A percentile compares a stretch with the other conserved stretches of the same genome.
Conservation (phyloP, 2,113 vertebrate species). For the pig (Sus scrofa) region DNA sequence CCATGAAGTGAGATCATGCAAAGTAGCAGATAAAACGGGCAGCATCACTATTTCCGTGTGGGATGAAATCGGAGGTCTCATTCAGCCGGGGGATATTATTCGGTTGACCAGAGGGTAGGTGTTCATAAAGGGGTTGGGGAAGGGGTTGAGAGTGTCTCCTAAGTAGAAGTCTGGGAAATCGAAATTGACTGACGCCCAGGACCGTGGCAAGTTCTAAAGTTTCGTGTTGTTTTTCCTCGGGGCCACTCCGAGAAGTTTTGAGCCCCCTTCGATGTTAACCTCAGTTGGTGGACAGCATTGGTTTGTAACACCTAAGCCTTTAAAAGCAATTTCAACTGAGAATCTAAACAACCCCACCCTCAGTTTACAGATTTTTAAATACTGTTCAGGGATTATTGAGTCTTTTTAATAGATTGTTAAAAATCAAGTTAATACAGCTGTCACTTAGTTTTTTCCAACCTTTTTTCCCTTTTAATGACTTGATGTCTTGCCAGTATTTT, state of each 20-base stretch:
- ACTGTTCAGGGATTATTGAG: background rate
- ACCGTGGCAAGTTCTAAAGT: background rate
- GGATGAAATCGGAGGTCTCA: slow-evolving; percentile 97
- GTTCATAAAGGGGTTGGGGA: background rate
- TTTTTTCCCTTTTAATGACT: background rate
- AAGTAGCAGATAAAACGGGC: slow-evolving; percentile 98
- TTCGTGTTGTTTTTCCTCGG: background rate
- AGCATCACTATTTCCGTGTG: slow-evolving; percentile 99
- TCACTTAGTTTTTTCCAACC: background rate
- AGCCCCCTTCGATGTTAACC: background rate
- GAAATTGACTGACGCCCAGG: background rate
- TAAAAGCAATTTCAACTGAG: background rate
- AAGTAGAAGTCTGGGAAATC: background rate
- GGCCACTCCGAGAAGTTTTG: background rate
- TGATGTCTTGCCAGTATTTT: background rate
- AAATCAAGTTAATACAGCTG: background rate
- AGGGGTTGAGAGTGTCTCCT: background rate
- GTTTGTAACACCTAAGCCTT: background rate
- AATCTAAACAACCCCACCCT: background rate
- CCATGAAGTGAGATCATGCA: slow-evolving; percentile 98
- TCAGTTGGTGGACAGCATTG: background rate
- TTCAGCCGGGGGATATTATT: slow-evolving; percentile 98
- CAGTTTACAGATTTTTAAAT: background rate
- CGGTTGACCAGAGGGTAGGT: slow-evolving; percentile 97
- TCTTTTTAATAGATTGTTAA: background rate